phyloP scores from a whole-genome alignment of 2,888 invertebrate species.

The Chromoteleia sp. region DNA sequence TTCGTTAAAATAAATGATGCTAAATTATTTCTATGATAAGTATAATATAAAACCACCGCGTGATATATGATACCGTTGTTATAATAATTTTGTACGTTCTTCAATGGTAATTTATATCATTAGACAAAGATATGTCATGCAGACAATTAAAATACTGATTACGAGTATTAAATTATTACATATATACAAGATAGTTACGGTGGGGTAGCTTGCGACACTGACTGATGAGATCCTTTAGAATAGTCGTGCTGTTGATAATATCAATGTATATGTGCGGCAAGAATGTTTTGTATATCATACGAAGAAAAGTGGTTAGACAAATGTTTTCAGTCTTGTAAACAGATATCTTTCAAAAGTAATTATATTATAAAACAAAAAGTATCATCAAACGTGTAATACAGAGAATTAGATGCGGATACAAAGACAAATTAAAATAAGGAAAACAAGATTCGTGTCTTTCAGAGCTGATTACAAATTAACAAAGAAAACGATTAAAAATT shows the following conservation, averaged over 20 bases:
- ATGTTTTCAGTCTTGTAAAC: constrained; percentile 58
- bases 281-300: constrained; percentile 54
- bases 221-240: constrained; percentile 59
- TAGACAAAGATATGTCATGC: constrained; percentile 34
- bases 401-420: neutral
- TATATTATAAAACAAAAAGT: constrained; percentile 45
- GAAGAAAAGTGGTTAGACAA: constrained; percentile 54
- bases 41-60: neutral
- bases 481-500: too few species aligned
- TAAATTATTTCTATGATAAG: neutral
- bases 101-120: constrained; percentile 25
- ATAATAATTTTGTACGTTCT: constrained; percentile 7
- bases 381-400: neutral
- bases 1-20: neutral
- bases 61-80: neutral
- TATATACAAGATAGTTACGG: constrained; percentile 48
- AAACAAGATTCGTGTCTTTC: too few species aligned
- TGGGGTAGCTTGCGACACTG: constrained; percentile 46
- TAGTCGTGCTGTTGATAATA: constrained; percentile 55
- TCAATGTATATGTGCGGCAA: constrained; percentile 32
- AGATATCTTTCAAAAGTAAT: constrained; percentile 44
- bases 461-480: too few species aligned
- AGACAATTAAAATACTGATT: constrained; percentile 51
- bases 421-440: too few species aligned
- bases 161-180: constrained; percentile 48